phyloP scores from a whole-genome alignment of 2,797 vertebrate genomes.

The Periparus ater region DNA sequence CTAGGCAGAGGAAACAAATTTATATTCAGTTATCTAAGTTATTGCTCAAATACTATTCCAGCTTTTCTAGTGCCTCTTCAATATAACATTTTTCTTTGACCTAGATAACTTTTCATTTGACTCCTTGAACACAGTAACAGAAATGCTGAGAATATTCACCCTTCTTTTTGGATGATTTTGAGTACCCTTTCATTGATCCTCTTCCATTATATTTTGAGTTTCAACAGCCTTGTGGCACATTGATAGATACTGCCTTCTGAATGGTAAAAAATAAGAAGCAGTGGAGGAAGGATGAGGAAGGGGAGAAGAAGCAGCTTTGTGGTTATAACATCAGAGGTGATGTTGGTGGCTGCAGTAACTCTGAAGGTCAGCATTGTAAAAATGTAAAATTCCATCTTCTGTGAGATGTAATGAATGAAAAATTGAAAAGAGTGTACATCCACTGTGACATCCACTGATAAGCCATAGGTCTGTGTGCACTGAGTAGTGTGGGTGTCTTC shows the following conservation, averaged over 20 bases:
- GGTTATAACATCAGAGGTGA: background rate
- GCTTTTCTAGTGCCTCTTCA: background rate
- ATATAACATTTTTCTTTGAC: background rate
- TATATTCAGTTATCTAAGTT: background rate
- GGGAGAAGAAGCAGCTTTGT: background rate
- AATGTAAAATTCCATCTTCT: slow-evolving; percentile 60
- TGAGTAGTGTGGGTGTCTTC: background rate
- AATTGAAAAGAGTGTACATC: background rate
- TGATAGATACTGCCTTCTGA: background rate
- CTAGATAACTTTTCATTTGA: background rate
- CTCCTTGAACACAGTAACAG: background rate
- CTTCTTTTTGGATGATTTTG: background rate
- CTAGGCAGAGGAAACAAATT: background rate
- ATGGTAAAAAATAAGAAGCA: background rate
- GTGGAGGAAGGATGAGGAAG: background rate
- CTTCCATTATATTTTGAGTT: background rate
- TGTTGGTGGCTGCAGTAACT: slow-evolving; percentile 22
- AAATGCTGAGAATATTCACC: background rate
- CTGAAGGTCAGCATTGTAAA: slow-evolving; percentile 17
- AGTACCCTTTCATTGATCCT: background rate
- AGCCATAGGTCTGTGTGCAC: background rate
- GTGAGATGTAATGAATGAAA: slow-evolving; percentile 24
- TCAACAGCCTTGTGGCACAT: background rate
- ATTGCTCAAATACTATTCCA: background rate
- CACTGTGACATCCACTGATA: background rate